phyloP scores from a whole-genome alignment of 1,140 invertebrate species.

The Ephestia elutella region DNA sequence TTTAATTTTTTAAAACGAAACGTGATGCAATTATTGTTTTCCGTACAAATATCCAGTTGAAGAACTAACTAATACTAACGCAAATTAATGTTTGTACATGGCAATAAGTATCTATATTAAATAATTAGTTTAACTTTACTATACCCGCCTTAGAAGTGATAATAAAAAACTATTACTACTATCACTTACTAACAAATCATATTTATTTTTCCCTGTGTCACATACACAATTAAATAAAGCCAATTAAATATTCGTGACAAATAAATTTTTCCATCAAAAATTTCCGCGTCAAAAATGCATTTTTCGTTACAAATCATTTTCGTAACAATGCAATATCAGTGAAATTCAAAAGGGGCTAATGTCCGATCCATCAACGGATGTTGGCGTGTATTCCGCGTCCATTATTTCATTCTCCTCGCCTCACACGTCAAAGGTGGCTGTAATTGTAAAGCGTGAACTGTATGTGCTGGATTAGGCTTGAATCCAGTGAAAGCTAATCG shows the following conservation, averaged over 20 bases:
- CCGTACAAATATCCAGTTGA: not conserved
- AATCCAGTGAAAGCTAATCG: not conserved
- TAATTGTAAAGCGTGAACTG: constrained; percentile 13
- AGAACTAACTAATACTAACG: too few relatives aligned
- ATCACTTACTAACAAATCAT: too few relatives aligned
- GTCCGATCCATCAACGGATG: constrained; percentile 7
- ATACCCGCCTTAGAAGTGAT: too few relatives aligned
- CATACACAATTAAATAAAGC: too few relatives aligned
- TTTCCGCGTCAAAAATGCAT: too few relatives aligned
- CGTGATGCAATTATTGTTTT: not conserved
- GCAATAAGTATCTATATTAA: too few relatives aligned
- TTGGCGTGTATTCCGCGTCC: constrained; percentile 10
- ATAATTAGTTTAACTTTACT: too few relatives aligned
- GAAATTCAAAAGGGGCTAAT: not conserved
- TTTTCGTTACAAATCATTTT: not conserved
- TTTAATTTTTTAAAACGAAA: not conserved
- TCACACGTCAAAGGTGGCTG: constrained; percentile 13
- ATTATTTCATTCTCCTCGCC: constrained; percentile 16
- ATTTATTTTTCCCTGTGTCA: too few relatives aligned
- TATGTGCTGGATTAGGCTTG: not conserved
- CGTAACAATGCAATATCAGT: not conserved
- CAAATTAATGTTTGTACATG: too few relatives aligned
- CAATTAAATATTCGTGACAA: too few relatives aligned
- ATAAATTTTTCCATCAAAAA: too few relatives aligned
- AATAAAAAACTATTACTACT: too few relatives aligned